phyloP scores from a whole-genome alignment of 2,888 invertebrate species.

The Ichneumon xanthorius region DNA sequence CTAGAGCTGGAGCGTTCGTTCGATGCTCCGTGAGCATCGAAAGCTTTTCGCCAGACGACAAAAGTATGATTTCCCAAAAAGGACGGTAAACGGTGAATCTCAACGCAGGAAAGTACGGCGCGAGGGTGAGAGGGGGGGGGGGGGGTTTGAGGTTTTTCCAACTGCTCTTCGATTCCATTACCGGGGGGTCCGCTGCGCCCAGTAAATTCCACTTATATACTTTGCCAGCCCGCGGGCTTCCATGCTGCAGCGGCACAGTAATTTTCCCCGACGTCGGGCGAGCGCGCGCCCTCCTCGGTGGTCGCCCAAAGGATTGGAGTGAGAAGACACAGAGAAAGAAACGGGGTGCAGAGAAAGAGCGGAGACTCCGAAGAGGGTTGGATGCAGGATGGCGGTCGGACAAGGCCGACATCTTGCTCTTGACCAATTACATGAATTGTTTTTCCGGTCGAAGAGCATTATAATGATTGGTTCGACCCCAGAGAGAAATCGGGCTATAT shows the following conservation, averaged over 20 bases:
- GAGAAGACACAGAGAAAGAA: constrained; percentile 15
- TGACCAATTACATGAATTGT: constrained; percentile 70
- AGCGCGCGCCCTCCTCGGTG: constrained; percentile 32
- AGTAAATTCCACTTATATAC: constrained; percentile 66
- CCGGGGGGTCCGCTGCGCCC: constrained; percentile 40
- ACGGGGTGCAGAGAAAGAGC: not conserved
- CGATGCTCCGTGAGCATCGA: constrained; percentile 50
- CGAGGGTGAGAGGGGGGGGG: constrained; percentile 23
- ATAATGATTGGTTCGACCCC: constrained; percentile 52
- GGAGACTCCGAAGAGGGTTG: not conserved
- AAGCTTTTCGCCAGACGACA: constrained; percentile 63
- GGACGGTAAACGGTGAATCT: constrained; percentile 23
- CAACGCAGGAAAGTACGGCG: constrained; percentile 6
- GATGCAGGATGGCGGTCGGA: constrained; percentile 10
- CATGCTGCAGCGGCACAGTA: constrained; percentile 38
- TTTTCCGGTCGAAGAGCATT: constrained; percentile 60
- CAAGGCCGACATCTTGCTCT: constrained; percentile 52
- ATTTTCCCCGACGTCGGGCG: constrained; percentile 57
- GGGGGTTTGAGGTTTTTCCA: constrained; percentile 29
- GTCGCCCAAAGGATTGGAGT: constrained; percentile 1
- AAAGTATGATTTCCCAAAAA: constrained; percentile 65
- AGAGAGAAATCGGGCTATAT: constrained; percentile 23
- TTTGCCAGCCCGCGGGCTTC: constrained; percentile 50
- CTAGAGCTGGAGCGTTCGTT: not conserved
- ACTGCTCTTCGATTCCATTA: constrained; percentile 65